phyloP scores from a whole-genome alignment of 2,888 invertebrate species.

The Calephelis perditalis region DNA sequence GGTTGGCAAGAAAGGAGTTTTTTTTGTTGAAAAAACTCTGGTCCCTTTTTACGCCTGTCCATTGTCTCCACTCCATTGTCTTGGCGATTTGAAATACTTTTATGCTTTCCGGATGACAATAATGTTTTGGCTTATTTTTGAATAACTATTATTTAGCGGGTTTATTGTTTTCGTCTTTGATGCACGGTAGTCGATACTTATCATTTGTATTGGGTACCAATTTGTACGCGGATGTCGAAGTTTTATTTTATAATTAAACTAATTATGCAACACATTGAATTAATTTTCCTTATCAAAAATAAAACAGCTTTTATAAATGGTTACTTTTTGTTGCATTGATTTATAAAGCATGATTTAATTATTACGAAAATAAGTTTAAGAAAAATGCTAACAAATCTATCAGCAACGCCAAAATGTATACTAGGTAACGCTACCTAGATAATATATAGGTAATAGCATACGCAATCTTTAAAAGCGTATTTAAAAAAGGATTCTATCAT shows the following conservation, averaged over 20 bases:
- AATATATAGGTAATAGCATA: too few relatives aligned
- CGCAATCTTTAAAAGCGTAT: too few relatives aligned
- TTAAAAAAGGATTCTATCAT: too few relatives aligned
- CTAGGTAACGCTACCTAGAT: too few relatives aligned
- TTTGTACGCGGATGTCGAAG: constrained; percentile 34
- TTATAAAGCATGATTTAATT: too few relatives aligned
- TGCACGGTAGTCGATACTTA: constrained; percentile 28
- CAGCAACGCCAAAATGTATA: too few relatives aligned
- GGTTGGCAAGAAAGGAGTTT: constrained; percentile 52
- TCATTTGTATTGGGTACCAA: constrained; percentile 24
- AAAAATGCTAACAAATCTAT: too few relatives aligned
- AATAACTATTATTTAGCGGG: constrained; percentile 66
- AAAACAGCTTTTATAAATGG: too few relatives aligned
- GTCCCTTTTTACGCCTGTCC: constrained; percentile 67
- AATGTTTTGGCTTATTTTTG: constrained; percentile 68
- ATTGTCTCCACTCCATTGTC: constrained; percentile 74
- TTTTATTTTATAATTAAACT: constrained; percentile 13
- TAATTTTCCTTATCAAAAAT: too few relatives aligned
- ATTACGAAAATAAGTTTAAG: too few relatives aligned
- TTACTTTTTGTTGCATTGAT: too few relatives aligned
- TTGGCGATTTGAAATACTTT: constrained; percentile 73
- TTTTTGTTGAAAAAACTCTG: constrained; percentile 52
- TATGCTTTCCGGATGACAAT: constrained; percentile 74
- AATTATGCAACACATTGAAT: background rate
- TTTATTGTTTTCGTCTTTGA: constrained; percentile 44